Evolutionary conservation across 2,888 invertebrate species (phyloP).

Genomic region (Leucoma salicis): DNA sequence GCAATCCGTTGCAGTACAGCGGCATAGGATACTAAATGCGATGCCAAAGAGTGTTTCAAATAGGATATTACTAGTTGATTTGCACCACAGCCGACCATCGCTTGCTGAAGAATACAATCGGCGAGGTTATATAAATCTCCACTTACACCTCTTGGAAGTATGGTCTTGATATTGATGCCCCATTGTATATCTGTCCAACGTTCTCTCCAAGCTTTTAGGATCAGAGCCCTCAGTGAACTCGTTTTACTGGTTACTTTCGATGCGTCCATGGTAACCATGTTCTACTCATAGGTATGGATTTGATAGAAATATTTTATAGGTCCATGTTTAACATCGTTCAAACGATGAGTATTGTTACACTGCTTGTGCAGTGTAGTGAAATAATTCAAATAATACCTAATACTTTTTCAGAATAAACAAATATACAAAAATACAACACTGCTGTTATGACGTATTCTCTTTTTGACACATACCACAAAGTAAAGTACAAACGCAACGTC

Average conservation of each 20-base stretch:
- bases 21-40: slow-evolving; percentile 95
- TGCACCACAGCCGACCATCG: slow-evolving; percentile 95
- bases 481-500: too few species aligned
- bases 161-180: slow-evolving; percentile 98
- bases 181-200: slow-evolving; percentile 97
- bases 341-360: too few species aligned
- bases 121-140: slow-evolving; percentile 96
- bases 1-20: slow-evolving; percentile 94
- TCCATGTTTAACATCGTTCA: too few species aligned
- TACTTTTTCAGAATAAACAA: too few species aligned
- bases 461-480: too few species aligned
- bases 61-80: slow-evolving; percentile 96
- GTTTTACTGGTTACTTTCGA: slow-evolving; percentile 92
- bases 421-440: too few species aligned
- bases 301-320: too few species aligned
- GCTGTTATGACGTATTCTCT: too few species aligned
- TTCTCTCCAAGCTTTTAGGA: slow-evolving; percentile 95
- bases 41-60: slow-evolving; percentile 94
- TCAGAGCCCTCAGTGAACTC: slow-evolving; percentile 89
- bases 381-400: too few species aligned
- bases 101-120: slow-evolving; percentile 96
- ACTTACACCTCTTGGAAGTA: slow-evolving; percentile 92
- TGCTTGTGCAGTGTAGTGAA: too few species aligned
- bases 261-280: slow-evolving; percentile 83
- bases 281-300: too few species aligned